Conservation (phyloP, 2,113 vertebrate genomes). For the Nothocercus julius region DNA sequence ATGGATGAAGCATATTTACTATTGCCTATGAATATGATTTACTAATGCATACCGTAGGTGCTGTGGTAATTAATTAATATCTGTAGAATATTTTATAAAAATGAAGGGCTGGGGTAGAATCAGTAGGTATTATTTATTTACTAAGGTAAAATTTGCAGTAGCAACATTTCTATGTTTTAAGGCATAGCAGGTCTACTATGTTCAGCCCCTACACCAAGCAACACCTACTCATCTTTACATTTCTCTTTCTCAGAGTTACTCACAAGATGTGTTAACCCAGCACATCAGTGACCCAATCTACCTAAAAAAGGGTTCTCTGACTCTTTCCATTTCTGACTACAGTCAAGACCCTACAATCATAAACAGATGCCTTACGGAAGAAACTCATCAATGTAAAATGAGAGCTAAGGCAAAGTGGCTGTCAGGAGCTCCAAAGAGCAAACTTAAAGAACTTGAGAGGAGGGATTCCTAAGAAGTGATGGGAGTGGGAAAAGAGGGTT, state of each 20-base stretch:
- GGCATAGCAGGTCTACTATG: background rate
- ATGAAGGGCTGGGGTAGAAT: background rate
- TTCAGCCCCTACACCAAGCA: background rate
- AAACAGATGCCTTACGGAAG: background rate
- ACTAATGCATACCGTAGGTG: background rate
- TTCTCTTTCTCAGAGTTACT: background rate
- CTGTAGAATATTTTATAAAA: background rate
- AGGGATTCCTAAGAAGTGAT: background rate
- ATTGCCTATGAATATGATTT: background rate
- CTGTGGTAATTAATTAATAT: background rate
- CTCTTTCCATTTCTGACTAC: background rate
- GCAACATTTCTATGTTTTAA: background rate
- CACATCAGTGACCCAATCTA: background rate
- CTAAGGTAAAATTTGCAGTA: background rate
- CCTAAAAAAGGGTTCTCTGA: background rate
- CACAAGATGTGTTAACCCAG: background rate
- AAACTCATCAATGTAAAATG: background rate
- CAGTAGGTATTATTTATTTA: background rate
- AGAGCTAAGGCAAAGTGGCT: background rate
- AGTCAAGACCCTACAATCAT: background rate
- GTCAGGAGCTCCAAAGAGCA: background rate
- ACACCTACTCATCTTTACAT: background rate
- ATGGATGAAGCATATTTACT: background rate
- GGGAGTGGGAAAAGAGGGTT: background rate
- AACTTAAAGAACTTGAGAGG: background rate